Percentiles rank a stretch among this genome's conserved stretches.
Evolutionary conservation across 2,797 vertebrate species (phyloP).

Genomic region (Lepilemur ruficaudatus): DNA sequence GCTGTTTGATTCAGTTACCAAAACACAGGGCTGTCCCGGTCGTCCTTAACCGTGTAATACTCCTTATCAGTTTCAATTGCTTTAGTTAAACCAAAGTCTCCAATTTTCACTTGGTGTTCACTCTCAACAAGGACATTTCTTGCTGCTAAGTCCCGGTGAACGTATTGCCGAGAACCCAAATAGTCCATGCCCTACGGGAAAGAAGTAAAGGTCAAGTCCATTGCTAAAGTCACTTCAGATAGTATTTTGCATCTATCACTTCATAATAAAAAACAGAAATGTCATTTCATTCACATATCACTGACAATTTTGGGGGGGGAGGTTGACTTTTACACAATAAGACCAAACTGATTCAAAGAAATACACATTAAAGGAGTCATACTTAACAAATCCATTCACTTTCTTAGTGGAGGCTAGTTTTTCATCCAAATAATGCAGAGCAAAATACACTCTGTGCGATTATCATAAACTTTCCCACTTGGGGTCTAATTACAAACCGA

Average conservation of each 20-base stretch:
- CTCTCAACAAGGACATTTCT: conserved; percentile 97
- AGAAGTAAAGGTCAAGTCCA: background rate
- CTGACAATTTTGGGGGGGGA: background rate
- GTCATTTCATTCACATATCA: background rate
- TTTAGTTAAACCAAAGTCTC: conserved; percentile 98
- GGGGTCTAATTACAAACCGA: background rate
- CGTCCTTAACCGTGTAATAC: conserved; percentile 97
- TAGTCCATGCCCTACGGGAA: conserved; percentile 95
- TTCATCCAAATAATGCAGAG: background rate
- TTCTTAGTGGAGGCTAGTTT: background rate
- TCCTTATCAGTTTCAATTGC: conserved; percentile 96
- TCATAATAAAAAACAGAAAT: background rate
- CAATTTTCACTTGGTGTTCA: conserved; percentile 95
- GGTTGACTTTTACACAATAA: background rate
- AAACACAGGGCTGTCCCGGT: conserved; percentile 96
- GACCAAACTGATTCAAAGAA: background rate
- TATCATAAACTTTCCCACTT: background rate
- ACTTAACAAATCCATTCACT: background rate
- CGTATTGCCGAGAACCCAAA: conserved; percentile 93
- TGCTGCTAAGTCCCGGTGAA: conserved; percentile 96
- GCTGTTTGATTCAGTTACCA: conserved; percentile 86
- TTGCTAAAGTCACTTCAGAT: background rate
- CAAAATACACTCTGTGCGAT: background rate
- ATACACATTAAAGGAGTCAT: background rate
- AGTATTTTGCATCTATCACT: background rate